Base-by-base conservation (phyloP, 2,888 invertebrate genomes). In the Chirona hameri region DNA sequence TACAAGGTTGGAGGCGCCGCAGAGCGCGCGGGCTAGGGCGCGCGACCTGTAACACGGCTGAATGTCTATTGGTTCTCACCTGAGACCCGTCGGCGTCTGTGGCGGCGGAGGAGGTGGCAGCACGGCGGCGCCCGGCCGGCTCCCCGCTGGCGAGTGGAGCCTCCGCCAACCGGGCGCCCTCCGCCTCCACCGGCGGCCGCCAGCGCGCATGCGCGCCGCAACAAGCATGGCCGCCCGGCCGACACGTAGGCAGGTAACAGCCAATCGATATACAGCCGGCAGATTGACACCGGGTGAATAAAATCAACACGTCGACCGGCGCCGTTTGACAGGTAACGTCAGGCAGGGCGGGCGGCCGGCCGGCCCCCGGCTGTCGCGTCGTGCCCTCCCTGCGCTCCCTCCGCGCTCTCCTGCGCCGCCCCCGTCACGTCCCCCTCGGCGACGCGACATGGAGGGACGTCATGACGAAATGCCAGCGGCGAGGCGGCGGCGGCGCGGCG, bases 211-310 rank as follows among this genome's bases (percentile, higher is more conserved):
- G 72, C 72, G 72, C 72, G 18, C 15, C 10, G 72, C 72, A 72
- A 72, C 72, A 72, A 31, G 72, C 72, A 72, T 72, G 72, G 72
- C 72, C 72, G 72, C 72, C 60, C 31, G 72, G 18, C 31, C 72
- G 72, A 72, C 72, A 72, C 72, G 72, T 72, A 29, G 72, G 18
- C 72, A 72, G 72, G 14, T 18, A 31, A 31, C 72, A 72, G 72
- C 72, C 72, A 72, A 72, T 72, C 72, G 31, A 72, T 72, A 18
- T 18, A 72, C 72, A 18, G 72, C 72, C 15, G 31, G 18, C 72
- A 31, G 31, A 72, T 72, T 72, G 72, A 72, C 72, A 31, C 31
- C 31, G 10, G 72, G 29, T 18, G 31, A 72, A 72, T 72, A 72
- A 72, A 72, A 72, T 31, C 72, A 72, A 72, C 72, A 72, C 29